Evolutionary conservation across 2,888 invertebrate species (phyloP).

Genomic region (Pristionchus mayeri): DNA sequence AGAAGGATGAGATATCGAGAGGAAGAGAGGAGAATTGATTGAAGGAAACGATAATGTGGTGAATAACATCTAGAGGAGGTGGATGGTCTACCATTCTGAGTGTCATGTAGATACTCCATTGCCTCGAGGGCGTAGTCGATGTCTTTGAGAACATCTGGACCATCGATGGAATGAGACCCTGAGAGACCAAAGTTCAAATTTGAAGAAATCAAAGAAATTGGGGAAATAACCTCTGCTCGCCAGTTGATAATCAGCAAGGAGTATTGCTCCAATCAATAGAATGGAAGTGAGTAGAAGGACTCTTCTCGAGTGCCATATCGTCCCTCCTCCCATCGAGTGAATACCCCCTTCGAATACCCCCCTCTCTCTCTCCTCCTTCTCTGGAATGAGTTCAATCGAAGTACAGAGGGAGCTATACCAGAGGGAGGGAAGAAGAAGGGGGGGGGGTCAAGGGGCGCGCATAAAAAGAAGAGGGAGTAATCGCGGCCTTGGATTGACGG

Average conservation of each 20-base stretch:
- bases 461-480: conserved; percentile 2
- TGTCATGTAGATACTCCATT: conserved; percentile 57
- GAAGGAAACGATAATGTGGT: not conserved
- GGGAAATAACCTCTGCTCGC: not conserved
- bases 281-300: conserved; percentile 4
- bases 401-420: conserved; percentile 10
- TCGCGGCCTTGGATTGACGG: conserved; percentile 25
- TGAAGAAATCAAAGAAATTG: not conserved
- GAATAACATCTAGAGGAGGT: not conserved
- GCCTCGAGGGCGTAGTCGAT: conserved; percentile 54
- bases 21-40: not conserved
- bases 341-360: not conserved
- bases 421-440: conserved; percentile 22
- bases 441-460: not conserved
- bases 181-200: conserved; percentile 4
- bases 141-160: conserved; percentile 14
- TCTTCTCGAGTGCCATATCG: conserved; percentile 9
- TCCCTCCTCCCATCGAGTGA: not conserved
- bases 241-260: not conserved
- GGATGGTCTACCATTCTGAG: conserved; percentile 50
- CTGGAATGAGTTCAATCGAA: conserved; percentile 35
- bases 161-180: not conserved
- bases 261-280: conserved; percentile 2
- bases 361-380: not conserved
- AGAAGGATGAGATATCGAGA: not conserved